phyloP scores from a whole-genome alignment of 2,888 invertebrate species.

The Eugnorisma glareosa region DNA sequence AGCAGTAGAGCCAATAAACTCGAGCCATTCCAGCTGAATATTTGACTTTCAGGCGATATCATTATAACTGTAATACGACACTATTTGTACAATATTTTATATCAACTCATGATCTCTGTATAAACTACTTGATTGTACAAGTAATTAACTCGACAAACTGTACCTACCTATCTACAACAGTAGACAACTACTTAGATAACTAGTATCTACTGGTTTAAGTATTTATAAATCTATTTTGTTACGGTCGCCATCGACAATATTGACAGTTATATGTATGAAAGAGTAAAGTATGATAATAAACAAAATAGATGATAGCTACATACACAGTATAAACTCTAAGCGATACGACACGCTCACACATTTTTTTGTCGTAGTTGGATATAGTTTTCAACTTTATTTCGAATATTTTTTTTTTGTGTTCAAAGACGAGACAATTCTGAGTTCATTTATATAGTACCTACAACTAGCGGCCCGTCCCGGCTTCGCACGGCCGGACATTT shows the following conservation, averaged over 20 bases:
- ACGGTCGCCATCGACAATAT: not conserved
- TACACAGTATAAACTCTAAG: too few relatives aligned
- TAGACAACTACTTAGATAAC: not conserved
- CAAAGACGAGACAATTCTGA: too few relatives aligned
- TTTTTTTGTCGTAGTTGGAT: too few relatives aligned
- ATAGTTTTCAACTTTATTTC: too few relatives aligned
- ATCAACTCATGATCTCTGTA: constrained; percentile 14
- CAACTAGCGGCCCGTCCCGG: too few relatives aligned
- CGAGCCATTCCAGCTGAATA: constrained; percentile 26
- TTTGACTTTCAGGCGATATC: constrained; percentile 25
- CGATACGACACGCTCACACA: too few relatives aligned
- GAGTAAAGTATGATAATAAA: too few relatives aligned
- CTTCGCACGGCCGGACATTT: too few relatives aligned
- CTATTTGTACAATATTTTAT: constrained; percentile 31
- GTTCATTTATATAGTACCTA: too few relatives aligned
- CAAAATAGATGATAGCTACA: too few relatives aligned
- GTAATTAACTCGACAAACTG: constrained; percentile 21
- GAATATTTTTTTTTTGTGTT: too few relatives aligned
- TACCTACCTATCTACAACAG: not conserved
- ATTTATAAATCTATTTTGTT: not conserved
- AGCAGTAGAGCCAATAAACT: not conserved
- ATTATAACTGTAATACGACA: constrained; percentile 8
- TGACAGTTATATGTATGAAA: not conserved
- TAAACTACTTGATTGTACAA: constrained; percentile 13
- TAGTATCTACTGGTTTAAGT: not conserved